phyloP scores from a whole-genome alignment of 1,140 invertebrate species.

The Drosophila albomicans region DNA sequence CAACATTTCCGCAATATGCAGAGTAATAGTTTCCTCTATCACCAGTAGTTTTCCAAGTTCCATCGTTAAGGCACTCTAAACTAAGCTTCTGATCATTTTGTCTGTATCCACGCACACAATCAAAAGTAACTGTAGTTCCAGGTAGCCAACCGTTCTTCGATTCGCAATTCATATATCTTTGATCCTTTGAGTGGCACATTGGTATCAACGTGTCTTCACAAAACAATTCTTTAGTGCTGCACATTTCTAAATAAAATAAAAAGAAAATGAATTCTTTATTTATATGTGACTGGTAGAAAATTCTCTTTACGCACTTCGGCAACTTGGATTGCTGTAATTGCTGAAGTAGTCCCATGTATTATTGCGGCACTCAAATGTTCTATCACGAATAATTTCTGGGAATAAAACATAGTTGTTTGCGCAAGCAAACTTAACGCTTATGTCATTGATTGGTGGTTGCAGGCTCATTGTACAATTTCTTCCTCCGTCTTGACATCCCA shows the following conservation, averaged over 20 bases:
- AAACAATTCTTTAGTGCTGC: background rate
- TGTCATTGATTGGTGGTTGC: conserved; percentile 9
- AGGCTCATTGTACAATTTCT: rapidly evolving
- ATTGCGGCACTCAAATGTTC: too few species aligned
- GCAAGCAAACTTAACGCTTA: conserved; percentile 11
- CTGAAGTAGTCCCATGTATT: too few species aligned
- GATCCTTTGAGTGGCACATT: background rate
- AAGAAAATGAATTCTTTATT: background rate
- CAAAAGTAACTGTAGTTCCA: background rate
- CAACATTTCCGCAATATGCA: background rate
- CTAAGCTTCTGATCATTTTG: background rate
- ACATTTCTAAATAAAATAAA: conserved; percentile 6
- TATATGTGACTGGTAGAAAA: too few species aligned
- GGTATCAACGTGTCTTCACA: background rate
- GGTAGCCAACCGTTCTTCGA: background rate
- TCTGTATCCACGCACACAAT: background rate
- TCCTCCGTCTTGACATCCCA: background rate
- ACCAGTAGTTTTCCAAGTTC: conserved; percentile 17
- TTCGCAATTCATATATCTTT: background rate
- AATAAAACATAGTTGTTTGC: background rate
- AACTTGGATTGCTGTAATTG: too few species aligned
- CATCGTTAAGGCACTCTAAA: conserved; percentile 10
- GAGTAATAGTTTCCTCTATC: background rate
- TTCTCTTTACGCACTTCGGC: too few species aligned
- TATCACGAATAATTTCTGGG: background rate